Base-by-base conservation (phyloP, 2,797 vertebrate species). In the Paramormyrops hopkinsi region DNA sequence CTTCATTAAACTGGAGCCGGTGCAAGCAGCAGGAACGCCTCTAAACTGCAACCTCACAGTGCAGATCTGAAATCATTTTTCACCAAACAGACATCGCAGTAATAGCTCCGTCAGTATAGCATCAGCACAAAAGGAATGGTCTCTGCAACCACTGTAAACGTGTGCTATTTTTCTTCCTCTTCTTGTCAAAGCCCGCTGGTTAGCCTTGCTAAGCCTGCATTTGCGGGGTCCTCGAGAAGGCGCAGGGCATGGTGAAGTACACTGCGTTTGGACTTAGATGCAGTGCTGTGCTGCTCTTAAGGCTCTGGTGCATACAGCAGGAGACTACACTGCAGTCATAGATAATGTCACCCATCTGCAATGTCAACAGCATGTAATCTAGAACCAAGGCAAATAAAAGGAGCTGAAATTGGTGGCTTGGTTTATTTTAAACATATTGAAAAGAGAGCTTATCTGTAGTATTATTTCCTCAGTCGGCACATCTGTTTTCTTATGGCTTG, bases 101-200 rank as follows among this genome's bases (percentile, higher is more conserved):
- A 88, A 88, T 88, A 82, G 88, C 33, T 79, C 73, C 17, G 73
- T 79, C 73, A 79, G 73, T 46, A 79, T 79, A 79, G 73, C 73
- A 79, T 79, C 73, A 79, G 73, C 73, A 79, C 37, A 79, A 79
- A 79, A 46, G 73, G 33, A 79, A 79, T 79, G 56, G 19, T 48
- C 41, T 90, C 89, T 93, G 48, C 93, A n/a, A 91, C 25, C 90
- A 3, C 4, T 29, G 84, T 3, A 89, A 48, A 90, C 17, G 1
- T 4, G 82, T 14, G 51, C 8, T 86, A 89, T 79, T n/a, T 79
- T 79, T 79, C 73, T 79, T 44, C 73, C 37, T 46, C 41, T 44
- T 33, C 41, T 37, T 37, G 65, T 79, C 73, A 79, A 79, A 41
- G 73, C 37, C 2, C 19, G 73, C 37, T 19, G 46, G 73, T 79